These are phyloP conservation scores for Tokudaia tokunoshimensis DNA, from an alignment of 2,797 vertebrate genomes.

Conservation along the genomic window DNA sequence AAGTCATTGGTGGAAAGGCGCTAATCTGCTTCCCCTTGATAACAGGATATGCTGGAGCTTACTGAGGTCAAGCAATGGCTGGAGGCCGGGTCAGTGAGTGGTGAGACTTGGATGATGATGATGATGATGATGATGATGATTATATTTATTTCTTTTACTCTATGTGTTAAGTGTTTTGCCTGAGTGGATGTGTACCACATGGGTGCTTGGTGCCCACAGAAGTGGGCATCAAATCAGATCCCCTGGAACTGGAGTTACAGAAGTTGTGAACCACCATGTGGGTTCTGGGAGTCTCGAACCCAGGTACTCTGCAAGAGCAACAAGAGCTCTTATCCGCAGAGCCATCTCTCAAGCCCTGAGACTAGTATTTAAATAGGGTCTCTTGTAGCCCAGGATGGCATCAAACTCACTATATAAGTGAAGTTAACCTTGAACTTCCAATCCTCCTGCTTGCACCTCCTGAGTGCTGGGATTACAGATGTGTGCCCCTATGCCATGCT, in stretches of 20 bases:
- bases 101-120: not conserved
- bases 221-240: not conserved
- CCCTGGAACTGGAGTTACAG: not conserved
- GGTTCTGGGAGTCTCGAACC: not conserved
- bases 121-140: not conserved
- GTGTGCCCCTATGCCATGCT: not conserved
- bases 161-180: not conserved
- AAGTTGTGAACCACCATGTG: not conserved
- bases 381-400: not conserved
- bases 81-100: not conserved
- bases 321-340: not conserved
- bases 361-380: conserved; percentile 33
- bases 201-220: not conserved
- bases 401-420: not conserved
- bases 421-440: not conserved
- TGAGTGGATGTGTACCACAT: too few relatives aligned
- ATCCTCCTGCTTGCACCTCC: not conserved
- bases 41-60: not conserved
- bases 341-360: not conserved
- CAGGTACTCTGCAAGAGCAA: not conserved
- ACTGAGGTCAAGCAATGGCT: not conserved
- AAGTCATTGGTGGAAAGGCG: not conserved
- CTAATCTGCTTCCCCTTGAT: conserved; percentile 7
- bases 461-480: not conserved
- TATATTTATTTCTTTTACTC: not conserved